phyloP scores from a whole-genome alignment of 2,888 invertebrate species.

The Oxytorus armatus region DNA sequence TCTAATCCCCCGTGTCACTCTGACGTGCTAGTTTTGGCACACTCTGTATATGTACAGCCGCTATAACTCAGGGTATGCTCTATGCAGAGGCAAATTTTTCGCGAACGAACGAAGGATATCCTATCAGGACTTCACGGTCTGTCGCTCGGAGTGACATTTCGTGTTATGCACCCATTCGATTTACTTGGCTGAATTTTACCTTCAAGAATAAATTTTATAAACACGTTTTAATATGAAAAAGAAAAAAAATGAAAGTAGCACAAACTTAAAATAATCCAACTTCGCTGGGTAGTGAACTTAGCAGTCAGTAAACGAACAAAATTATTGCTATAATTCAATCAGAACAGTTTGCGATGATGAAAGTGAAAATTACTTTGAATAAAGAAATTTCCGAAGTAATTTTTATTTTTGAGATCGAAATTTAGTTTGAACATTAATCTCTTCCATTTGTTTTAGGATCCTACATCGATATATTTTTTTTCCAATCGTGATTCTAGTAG shows the following conservation, averaged over 20 bases:
- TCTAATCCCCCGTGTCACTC: no score
- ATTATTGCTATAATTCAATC: no score
- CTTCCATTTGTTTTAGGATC: no score
- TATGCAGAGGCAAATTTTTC: constrained; percentile 52
- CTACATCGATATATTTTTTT: not conserved
- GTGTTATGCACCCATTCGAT: constrained; percentile 69
- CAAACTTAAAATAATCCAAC: not conserved
- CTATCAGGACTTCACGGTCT: constrained; percentile 72
- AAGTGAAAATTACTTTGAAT: no score
- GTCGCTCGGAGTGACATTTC: constrained; percentile 69
- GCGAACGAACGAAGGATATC: constrained; percentile 62
- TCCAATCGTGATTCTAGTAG: not conserved
- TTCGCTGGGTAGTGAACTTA: no score
- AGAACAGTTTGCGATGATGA: no score
- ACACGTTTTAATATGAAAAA: not conserved
- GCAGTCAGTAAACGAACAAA: no score
- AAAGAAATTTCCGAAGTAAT: no score
- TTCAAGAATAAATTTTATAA: constrained; percentile 28
- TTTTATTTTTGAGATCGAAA: no score
- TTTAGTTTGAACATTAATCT: no score
- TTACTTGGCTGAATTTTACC: constrained; percentile 63
- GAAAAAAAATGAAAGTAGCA: not conserved
- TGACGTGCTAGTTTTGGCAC: no score
- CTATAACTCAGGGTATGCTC: constrained; percentile 35
- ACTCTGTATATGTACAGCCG: constrained; percentile 1